Evolutionary conservation across 1,140 invertebrate species (phyloP), one percentile per base, ranked within the genome.

Genomic region (Cardiocondyla obscurior): DNA sequence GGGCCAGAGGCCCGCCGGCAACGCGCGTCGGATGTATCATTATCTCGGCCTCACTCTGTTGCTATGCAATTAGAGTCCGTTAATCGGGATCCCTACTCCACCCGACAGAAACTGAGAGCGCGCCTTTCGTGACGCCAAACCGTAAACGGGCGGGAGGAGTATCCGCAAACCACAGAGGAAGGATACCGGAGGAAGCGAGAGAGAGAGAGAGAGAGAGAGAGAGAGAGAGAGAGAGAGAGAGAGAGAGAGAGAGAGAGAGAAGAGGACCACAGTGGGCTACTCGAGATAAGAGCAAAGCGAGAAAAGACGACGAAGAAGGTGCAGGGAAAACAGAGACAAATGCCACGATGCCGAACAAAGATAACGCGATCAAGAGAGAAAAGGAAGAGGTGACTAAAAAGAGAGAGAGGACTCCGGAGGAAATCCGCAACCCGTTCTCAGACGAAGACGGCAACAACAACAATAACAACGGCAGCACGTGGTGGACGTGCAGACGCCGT

Each of bases 51-150:
- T 93, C 90, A 90, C 92, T 79, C 74, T 93, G 92, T 93, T 93
- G 92, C 92, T 90, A 93, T 93, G 92, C 92, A 93, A 93, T 93
- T 93, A 93, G 91, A 92, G 90, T 87, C 92, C 91, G 92, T 93
- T 93, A 93, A 93, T 93, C 92, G 91, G 86, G 57, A 83, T 88
- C 86, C 84, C 85, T 82, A 77, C 82, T 74, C 36, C 33, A 51
- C 0, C 16, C 39, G 51, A 22, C 55, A 58, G 72, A 49, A 46
- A 65, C 33, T 12, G 70, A 82, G 57, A 82, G 39, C 67, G 69
- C 58, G 79, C 46, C 65, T 82, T 85, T 83, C 30, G 49, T 84
- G 74, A 87, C 62, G 85, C 85, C 83, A 74, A 77, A 77, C 76
- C 82, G 86, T 51, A 60, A 74, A 53, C 3, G 49, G 22, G 39